Base-by-base conservation (phyloP, 1,140 invertebrate genomes). In the Acromyrmex echinatior region DNA sequence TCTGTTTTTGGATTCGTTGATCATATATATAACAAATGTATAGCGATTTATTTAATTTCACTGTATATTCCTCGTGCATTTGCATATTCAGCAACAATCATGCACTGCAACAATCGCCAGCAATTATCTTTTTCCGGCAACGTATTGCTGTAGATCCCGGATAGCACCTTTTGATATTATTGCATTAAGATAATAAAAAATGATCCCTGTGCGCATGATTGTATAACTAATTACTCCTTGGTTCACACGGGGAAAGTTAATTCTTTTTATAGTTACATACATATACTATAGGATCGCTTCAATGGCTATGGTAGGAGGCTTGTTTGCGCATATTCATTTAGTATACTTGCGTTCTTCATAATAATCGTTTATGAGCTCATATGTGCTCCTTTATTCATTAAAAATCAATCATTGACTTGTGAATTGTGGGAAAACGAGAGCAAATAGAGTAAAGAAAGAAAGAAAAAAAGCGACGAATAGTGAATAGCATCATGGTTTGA, bases 191-290 rank as follows among this genome's bases (percentile, higher is more conserved):
- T 25, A 49, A 84, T 82, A 60, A 60, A 39, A 65, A 18, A 6
- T 21, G 53, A 60, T n/a, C 9, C 35, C 28, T 56, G 18, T n/a
- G 39, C 56, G 53, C 3, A 31, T 28, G n/a, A 49, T 76, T 25
- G n/a, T 45, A 81, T 31, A 45, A 25, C 51, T 53, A 84, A 76
- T 76, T 84, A 31, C 56, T 62, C 39, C 21, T 76, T 63, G 18
- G 25, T 76, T 62, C 3, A 4, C 3, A 4, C 4, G 14, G 6
- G 1, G 14, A 62, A 3, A 70, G 9, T 45, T 45, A 45, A 73
- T 9, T 49, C 25, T 49, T 21, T 25, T 39, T 66, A 45, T 63
- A 49, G 28, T 10, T 45, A 45, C 39, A 49, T 49, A 58, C 39
- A 49, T 49, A 58, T 21, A 45, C 53, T 53, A n/a, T 53, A 51